Conservation (phyloP, 2,888 invertebrate genomes). For the Tachina lurida region DNA sequence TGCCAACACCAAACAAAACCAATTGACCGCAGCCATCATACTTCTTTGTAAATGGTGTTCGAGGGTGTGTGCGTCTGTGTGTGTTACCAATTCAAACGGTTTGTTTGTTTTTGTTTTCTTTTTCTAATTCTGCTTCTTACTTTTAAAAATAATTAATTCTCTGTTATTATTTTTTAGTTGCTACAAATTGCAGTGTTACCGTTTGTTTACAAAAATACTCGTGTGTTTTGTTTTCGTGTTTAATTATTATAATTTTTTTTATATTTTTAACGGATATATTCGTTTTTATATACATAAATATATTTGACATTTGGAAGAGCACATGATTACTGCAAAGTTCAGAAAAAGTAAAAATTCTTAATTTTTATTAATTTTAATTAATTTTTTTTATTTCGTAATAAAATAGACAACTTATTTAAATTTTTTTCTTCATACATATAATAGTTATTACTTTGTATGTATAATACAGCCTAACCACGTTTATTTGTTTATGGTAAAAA, state of each 20-base stretch:
- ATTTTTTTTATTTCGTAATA: not conserved
- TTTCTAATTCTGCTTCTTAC: conserved; percentile 49
- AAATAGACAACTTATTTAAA: not conserved
- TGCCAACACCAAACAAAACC: conserved; percentile 71
- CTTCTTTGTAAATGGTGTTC: conserved; percentile 29
- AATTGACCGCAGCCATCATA: conserved; percentile 72
- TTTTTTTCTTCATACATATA: not conserved
- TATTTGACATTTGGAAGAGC: conserved; percentile 9
- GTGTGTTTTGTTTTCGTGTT: conserved; percentile 26
- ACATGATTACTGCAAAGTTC: conserved; percentile 10
- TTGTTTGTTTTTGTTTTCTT: conserved; percentile 33
- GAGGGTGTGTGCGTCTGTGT: conserved; percentile 6
- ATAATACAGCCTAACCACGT: not conserved
- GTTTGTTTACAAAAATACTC: conserved; percentile 23
- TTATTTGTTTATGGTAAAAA: conserved; percentile 8
- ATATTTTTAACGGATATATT: conserved; percentile 9
- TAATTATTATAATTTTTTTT: conserved; percentile 17
- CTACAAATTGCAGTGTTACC: conserved; percentile 48
- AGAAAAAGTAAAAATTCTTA: not conserved
- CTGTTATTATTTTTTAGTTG: conserved; percentile 31
- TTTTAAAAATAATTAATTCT: conserved; percentile 35
- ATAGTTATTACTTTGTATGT: not conserved
- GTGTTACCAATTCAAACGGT: conserved; percentile 40
- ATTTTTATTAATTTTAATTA: not conserved
- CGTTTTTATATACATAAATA: not conserved